A percentile compares a stretch with the other conserved stretches of the same genome.
phyloP scores from a whole-genome alignment of 37 sponge, comb jelly and placozoan genomes.

The Dysidea cf. avara region DNA sequence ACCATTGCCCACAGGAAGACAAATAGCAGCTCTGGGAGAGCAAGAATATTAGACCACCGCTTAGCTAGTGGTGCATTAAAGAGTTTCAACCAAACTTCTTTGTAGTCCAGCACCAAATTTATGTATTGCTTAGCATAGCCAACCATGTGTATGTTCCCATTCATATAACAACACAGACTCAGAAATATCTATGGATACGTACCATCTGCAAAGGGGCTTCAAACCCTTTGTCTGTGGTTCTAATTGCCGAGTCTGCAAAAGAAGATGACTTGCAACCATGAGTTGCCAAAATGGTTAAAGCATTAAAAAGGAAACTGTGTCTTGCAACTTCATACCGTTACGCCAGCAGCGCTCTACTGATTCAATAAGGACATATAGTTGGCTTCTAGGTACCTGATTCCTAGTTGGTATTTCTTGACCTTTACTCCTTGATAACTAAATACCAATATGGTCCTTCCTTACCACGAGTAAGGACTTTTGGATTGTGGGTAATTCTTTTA shows the following conservation, averaged over 20 bases:
- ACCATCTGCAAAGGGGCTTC: conserved; percentile 25
- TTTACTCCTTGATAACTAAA: no score
- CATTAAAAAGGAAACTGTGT: conserved; percentile 19
- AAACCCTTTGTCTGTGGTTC: conserved; percentile 1
- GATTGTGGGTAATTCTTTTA: no score
- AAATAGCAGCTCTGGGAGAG: conserved; percentile 43
- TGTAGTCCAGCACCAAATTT: conserved; percentile 25
- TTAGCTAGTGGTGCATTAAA: conserved; percentile 48
- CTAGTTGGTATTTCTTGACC: no score
- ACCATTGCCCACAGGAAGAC: conserved; percentile 62
- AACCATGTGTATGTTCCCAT: conserved; percentile 38
- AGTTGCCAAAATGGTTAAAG: conserved; percentile 12
- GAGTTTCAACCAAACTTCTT: conserved; percentile 53
- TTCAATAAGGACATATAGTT: no score
- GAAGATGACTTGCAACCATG: not conserved
- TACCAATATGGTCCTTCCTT: no score
- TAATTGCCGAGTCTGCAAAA: not conserved
- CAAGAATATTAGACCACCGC: conserved; percentile 46
- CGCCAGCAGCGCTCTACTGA: no score
- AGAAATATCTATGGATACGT: not conserved
- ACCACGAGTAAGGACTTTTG: no score
- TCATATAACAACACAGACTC: conserved; percentile 18
- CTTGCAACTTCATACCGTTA: no score
- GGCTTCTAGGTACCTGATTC: no score
- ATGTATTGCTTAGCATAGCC: conserved; percentile 36